A percentile compares a stretch with the other conserved stretches of the same genome.
Evolutionary conservation across 2,888 invertebrate genomes (phyloP).

Genomic region (Phrixothrix hirtus): DNA sequence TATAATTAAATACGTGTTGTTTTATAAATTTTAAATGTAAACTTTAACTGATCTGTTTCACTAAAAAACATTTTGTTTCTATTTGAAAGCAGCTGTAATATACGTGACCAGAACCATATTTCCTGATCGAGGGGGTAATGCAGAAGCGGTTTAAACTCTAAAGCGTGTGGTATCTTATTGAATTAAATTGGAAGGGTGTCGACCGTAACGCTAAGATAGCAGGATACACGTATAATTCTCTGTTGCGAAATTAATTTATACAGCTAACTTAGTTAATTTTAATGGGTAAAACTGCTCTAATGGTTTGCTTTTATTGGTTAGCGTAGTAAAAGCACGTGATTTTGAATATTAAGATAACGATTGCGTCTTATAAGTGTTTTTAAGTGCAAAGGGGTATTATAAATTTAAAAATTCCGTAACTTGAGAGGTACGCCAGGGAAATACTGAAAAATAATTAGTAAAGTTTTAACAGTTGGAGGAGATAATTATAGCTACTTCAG

Average conservation of each 20-base stretch:
- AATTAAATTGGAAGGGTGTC: slow-evolving; percentile 33
- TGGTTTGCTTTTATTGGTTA: slow-evolving; percentile 22
- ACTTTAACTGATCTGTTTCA: too few species aligned
- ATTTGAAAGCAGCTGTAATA: slow-evolving; percentile 5
- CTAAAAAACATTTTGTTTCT: background rate
- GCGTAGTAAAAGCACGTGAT: slow-evolving; percentile 16
- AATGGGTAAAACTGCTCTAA: slow-evolving; percentile 21
- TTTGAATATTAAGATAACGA: slow-evolving; percentile 17
- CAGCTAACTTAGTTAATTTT: slow-evolving; percentile 28
- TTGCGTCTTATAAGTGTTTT: too few species aligned
- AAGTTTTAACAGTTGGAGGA: too few species aligned
- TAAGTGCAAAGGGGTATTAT: too few species aligned
- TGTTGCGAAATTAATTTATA: slow-evolving; percentile 30
- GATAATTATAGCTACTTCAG: too few species aligned
- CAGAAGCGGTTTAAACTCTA: slow-evolving; percentile 24
- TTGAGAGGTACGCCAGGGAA: too few species aligned
- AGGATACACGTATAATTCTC: slow-evolving; percentile 29
- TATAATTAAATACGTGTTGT: too few species aligned
- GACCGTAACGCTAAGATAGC: slow-evolving; percentile 31
- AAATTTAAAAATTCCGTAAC: too few species aligned
- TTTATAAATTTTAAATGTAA: too few species aligned
- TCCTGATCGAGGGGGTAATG: slow-evolving; percentile 18
- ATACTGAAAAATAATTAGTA: too few species aligned
- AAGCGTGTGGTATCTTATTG: slow-evolving; percentile 32
- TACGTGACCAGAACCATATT: slow-evolving; percentile 27